These are phyloP conservation scores for Pipa parva DNA, from an alignment of 2,113 vertebrate genomes.

Conservation along the genomic window DNA sequence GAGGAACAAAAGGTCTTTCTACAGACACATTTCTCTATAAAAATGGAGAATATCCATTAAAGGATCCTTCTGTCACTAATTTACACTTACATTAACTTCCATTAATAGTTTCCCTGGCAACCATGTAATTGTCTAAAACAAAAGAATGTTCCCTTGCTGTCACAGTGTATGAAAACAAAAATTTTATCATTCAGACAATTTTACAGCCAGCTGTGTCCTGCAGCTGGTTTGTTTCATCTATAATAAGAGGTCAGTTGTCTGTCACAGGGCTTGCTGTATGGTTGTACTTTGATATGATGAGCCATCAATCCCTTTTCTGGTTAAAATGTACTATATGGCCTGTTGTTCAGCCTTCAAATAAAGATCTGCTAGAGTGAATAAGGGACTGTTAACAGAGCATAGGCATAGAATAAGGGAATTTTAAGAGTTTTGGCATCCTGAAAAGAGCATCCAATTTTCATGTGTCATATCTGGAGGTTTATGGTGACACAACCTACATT, in stretches of 20 bases:
- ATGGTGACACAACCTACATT: too few relatives aligned
- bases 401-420: too few relatives aligned
- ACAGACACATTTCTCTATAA: slow-evolving; percentile 21
- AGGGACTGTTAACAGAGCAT: too few relatives aligned
- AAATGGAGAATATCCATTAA: slow-evolving; percentile 44
- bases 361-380: too few relatives aligned
- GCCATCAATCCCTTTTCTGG: too few relatives aligned
- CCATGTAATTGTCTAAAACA: slow-evolving; percentile 66
- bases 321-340: too few relatives aligned
- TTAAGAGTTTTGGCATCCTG: too few relatives aligned
- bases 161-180: slow-evolving; percentile 56
- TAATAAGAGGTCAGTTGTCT: neutral
- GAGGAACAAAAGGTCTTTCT: slow-evolving; percentile 30
- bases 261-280: too few relatives aligned
- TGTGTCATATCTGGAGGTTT: too few relatives aligned
- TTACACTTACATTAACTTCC: slow-evolving; percentile 63
- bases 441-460: too few relatives aligned
- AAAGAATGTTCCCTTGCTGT: slow-evolving; percentile 56
- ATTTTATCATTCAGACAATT: neutral
- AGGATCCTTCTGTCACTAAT: slow-evolving; percentile 58
- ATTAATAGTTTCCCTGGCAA: slow-evolving; percentile 64
- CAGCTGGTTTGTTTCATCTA: neutral
- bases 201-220: neutral
- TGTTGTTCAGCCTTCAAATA: too few relatives aligned
- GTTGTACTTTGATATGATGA: too few relatives aligned